Evolutionary conservation across 2,797 vertebrate species (phyloP), one percentile per base, ranked within the genome.

Genomic region (Galagoides demidoff): DNA sequence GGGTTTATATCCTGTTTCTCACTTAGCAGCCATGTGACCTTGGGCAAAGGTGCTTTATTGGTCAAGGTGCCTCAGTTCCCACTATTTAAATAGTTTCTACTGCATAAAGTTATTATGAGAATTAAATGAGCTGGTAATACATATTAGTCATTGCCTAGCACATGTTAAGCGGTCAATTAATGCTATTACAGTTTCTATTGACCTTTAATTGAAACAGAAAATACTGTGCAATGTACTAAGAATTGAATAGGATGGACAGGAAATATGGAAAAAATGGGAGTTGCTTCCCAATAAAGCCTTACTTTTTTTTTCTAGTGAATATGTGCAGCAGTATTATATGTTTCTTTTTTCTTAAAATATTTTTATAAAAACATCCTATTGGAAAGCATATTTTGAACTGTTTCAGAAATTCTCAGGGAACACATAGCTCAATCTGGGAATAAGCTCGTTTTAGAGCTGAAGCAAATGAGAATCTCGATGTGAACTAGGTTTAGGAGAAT

Each of bases 371-470:
- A 23, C 6, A 27, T 83, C 43, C 34, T 71, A 95, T 94, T 31
- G 20, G 25, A 82, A 95, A 89, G 71, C 12, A 14, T 71, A 76
- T 73, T 86, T 92, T n/a, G 90, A 83, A 49, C 37, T 31, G 9
- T 85, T 93, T 90, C 45, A 88, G 66, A 87, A 29, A 57, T 57
- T 89, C 59, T 25, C 77, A 84, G 49, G 49, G 68, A 71, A 37
- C 52, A 71, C 13, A 29, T 20, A 73, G 43, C 31, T 90, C 17
- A 45, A 5, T 23, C 83, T 92, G 88, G 85, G 57, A 90, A 89
- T 22, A 66, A 82, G 91, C 52, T 94, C 79, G 19, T 84, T 90
- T 96, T 91, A 49, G 9, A 37, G 85, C 94, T n/a, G 16, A 92
- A 92, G 64, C 82, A 73, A 64, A 66, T 23, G 73, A 52, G 85